Evolutionary conservation across 2,113 vertebrate species (phyloP), one percentile per base, ranked within the genome.

Genomic region (Barnardius zonarius): DNA sequence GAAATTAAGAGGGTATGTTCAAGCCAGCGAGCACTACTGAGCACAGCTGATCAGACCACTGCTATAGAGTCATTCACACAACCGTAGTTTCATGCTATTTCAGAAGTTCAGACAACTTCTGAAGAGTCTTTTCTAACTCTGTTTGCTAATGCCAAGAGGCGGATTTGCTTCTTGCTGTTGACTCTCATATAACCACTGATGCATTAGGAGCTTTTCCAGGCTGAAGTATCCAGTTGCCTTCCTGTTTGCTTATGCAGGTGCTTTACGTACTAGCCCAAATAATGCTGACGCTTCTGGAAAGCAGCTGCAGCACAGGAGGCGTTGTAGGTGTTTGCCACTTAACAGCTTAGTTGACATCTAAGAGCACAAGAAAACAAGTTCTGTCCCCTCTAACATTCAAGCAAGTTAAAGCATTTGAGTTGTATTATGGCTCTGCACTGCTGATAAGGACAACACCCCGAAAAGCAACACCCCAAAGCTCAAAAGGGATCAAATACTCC

Each of bases 181-280:
- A 74, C 73, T 93, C 13, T 51, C 46, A 15, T 2, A 15, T 15
- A 64, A 86, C 76, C 89, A 68, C 1, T 46, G 73, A 94, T 49
- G 62, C 86, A 89, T 83, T 83, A 83, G 16, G 89, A 72, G 57
- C 46, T 93, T 95, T 92, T 93, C 84, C 89, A 91, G 74, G 81
- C 57, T 66, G 74, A 48, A 76, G 86, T 75, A 91, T 84, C 84
- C 77, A 70, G 66, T 95, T 93, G 74, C 93, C 49, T 55, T 72
- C 76, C 55, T 93, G 91, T 95, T 96, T 96, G 93, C 91, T 95
- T 55, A 87, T 82, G 89, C 93, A 89, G 77, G 93, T 82, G 74
- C 39, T 96, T 92, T 95, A 87, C 84, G 77, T 86, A 93, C 89
- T 27, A 82, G 77, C 86, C 55, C 72, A 81, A 76, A 0, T 25